These are phyloP conservation scores for Coecobrya sp. DNA, from an alignment of 2,888 invertebrate genomes.

Conservation along the genomic window DNA sequence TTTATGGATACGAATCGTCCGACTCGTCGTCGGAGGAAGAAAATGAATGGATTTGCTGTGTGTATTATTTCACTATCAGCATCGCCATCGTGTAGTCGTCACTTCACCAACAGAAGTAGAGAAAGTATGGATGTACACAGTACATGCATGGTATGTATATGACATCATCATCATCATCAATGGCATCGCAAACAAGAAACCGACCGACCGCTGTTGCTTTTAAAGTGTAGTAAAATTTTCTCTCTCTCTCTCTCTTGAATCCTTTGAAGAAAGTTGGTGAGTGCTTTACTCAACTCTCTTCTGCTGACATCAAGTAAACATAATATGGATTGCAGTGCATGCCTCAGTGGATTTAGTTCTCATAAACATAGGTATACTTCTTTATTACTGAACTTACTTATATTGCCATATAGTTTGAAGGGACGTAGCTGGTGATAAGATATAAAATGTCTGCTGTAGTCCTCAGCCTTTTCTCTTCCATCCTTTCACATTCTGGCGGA, in stretches of 20 bases:
- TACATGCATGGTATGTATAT: not conserved
- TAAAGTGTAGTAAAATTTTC: constrained; percentile 74
- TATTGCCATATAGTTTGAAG: constrained; percentile 11
- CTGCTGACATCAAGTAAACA: constrained; percentile 46
- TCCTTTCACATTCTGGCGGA: not conserved
- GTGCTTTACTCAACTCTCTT: constrained; percentile 8
- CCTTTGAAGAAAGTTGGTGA: constrained; percentile 32
- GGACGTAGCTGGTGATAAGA: constrained; percentile 30
- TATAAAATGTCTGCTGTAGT: constrained; percentile 12
- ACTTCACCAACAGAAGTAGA: constrained; percentile 23
- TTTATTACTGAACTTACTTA: constrained; percentile 1
- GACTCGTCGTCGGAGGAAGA: not conserved
- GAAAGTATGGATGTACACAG: not conserved
- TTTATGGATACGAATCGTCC: constrained; percentile 8
- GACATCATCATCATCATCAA: constrained; percentile 8
- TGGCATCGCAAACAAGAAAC: constrained; percentile 19
- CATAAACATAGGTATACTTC: constrained; percentile 14
- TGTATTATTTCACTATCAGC: constrained; percentile 40
- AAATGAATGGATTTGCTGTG: constrained; percentile 42
- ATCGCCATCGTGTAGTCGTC: constrained; percentile 15
- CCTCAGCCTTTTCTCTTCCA: constrained; percentile 21
- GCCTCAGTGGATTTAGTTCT: constrained; percentile 30
- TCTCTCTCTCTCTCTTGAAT: constrained; percentile 7
- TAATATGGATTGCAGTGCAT: constrained; percentile 13
- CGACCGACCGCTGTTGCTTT: constrained; percentile 72